phyloP scores from a whole-genome alignment of 2,797 vertebrate genomes.

The Rhyacichthys aspro region DNA sequence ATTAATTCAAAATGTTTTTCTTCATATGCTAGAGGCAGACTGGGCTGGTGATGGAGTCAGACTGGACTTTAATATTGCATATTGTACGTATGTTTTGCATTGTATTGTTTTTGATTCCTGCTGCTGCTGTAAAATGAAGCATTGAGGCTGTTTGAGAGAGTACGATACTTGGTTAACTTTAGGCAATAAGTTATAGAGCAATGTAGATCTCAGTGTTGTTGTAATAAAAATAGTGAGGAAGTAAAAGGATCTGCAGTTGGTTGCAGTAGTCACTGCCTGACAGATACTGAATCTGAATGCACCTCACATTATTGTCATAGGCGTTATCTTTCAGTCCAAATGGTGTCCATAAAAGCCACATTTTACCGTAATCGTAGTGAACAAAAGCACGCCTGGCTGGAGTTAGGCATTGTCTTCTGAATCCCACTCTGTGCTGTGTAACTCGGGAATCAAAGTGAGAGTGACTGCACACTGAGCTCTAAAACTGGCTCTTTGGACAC shows the following conservation, averaged over 20 bases:
- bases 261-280: background rate
- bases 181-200: too few species aligned
- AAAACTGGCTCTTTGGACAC: conserved; percentile 6
- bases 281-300: background rate
- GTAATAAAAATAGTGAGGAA: too few species aligned
- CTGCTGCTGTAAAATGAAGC: too few species aligned
- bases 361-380: conserved; percentile 6
- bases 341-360: conserved; percentile 5
- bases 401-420: background rate
- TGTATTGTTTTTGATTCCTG: too few species aligned
- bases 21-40: too few species aligned
- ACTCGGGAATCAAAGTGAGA: background rate
- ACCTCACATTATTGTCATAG: background rate
- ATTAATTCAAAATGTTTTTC: too few species aligned
- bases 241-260: background rate
- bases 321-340: background rate
- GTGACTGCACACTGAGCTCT: conserved; percentile 8
- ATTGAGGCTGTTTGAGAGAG: too few species aligned
- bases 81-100: too few species aligned
- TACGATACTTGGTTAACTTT: too few species aligned
- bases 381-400: background rate
- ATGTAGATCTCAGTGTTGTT: too few species aligned
- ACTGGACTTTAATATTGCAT: too few species aligned
- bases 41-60: too few species aligned
- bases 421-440: background rate